phyloP scores from a whole-genome alignment of 2,113 vertebrate genomes.

The Phasianus colchicus region DNA sequence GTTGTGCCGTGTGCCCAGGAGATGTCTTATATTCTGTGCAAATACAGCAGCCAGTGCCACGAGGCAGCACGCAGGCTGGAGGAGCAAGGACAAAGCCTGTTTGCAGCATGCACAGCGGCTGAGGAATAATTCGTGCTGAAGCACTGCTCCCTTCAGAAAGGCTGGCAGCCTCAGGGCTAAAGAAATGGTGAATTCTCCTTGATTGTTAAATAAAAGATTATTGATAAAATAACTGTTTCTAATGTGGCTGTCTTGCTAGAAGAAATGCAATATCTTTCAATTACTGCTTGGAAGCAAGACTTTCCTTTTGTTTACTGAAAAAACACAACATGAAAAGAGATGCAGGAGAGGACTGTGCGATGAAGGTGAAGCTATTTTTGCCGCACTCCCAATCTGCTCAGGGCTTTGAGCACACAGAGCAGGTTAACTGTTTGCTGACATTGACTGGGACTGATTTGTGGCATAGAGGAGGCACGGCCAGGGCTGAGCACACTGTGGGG shows the following conservation, averaged over 20 bases:
- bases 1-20: neutral
- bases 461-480: neutral
- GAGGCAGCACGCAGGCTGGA: neutral
- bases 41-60: neutral
- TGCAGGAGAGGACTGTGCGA: neutral
- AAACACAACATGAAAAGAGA: constrained; percentile 16
- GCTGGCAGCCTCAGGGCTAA: constrained; percentile 45
- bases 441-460: accelerated
- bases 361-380: constrained; percentile 6
- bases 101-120: accelerated
- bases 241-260: constrained; percentile 35
- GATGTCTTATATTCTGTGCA: neutral
- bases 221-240: constrained; percentile 63
- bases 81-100: neutral
- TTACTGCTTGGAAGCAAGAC: neutral
- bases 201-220: constrained; percentile 71
- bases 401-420: accelerated
- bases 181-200: constrained; percentile 59
- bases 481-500: neutral
- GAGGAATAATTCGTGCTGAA: constrained; percentile 30
- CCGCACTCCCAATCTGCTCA: neutral
- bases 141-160: constrained; percentile 17
- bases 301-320: constrained; percentile 25
- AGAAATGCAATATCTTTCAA: constrained; percentile 30
- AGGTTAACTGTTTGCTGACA: neutral